Evolutionary conservation across 2,888 invertebrate genomes (phyloP).

Genomic region (Podabrus alpinus): DNA sequence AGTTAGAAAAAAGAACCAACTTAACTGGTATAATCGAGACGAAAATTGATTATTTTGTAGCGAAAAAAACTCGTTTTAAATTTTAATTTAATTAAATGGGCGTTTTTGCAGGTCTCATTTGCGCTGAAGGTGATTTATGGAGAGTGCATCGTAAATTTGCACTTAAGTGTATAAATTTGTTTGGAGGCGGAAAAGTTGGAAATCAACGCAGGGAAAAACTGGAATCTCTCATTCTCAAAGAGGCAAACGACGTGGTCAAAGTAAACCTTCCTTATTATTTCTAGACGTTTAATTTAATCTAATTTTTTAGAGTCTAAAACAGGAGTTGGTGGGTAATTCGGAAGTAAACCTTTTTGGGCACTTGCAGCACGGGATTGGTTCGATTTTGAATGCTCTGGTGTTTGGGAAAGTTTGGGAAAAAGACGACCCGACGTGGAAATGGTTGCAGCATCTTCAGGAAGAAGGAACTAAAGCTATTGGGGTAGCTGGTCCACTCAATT

Average conservation of each 20-base stretch:
- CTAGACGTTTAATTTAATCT: not conserved
- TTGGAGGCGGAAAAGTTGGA: slow-evolving; percentile 70
- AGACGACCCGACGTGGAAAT: slow-evolving; percentile 75
- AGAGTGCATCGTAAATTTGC: slow-evolving; percentile 80
- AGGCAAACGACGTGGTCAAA: slow-evolving; percentile 65
- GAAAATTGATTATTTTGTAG: not conserved
- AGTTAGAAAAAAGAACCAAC: not conserved
- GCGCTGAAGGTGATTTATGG: slow-evolving; percentile 82
- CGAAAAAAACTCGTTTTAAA: not conserved
- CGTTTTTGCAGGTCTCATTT: slow-evolving; percentile 72
- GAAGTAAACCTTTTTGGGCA: slow-evolving; percentile 59
- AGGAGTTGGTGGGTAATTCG: not conserved
- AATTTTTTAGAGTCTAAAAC: slow-evolving; percentile 34
- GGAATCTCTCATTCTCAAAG: slow-evolving; percentile 66
- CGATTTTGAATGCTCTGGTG: slow-evolving; percentile 75
- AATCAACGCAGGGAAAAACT: slow-evolving; percentile 65
- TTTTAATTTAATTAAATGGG: not conserved
- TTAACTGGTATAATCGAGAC: not conserved
- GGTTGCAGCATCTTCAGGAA: slow-evolving; percentile 78
- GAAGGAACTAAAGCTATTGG: slow-evolving; percentile 84
- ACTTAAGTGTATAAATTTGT: slow-evolving; percentile 70
- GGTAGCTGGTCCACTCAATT: slow-evolving; percentile 81
- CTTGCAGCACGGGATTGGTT: slow-evolving; percentile 75
- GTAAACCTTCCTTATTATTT: slow-evolving; percentile 49
- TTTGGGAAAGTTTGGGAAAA: slow-evolving; percentile 74